phyloP scores from a whole-genome alignment of 2,797 vertebrate genomes.

The Thalassophryne amazonica region DNA sequence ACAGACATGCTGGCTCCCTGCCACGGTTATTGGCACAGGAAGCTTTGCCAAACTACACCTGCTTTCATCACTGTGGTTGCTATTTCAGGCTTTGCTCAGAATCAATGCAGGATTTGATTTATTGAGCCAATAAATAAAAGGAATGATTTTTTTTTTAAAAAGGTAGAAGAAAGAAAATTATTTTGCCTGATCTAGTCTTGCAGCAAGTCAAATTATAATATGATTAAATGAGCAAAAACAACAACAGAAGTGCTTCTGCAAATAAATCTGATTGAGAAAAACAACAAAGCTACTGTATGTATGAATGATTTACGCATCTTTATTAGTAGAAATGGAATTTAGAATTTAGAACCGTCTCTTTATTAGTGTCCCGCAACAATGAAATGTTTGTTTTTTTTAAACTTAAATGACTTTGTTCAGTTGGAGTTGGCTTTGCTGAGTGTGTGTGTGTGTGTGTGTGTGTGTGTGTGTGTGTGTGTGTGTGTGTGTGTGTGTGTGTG shows the following conservation, averaged over 20 bases:
- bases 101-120: background rate
- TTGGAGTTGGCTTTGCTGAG: slow-evolving; percentile 31
- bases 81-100: slow-evolving; percentile 23
- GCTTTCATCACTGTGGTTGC: slow-evolving; percentile 11
- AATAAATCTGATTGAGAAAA: too few relatives aligned
- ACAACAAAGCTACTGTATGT: too few relatives aligned
- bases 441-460: too few relatives aligned
- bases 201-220: slow-evolving; percentile 2
- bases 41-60: slow-evolving; percentile 10
- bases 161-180: background rate
- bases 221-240: background rate
- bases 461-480: too few relatives aligned
- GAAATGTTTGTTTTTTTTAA: too few relatives aligned
- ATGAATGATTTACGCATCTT: too few relatives aligned
- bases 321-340: too few relatives aligned
- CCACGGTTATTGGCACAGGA: slow-evolving; percentile 14
- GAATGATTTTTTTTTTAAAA: too few relatives aligned
- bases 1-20: slow-evolving; percentile 12
- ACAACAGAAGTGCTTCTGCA: background rate
- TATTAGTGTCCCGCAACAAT: too few relatives aligned
- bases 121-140: background rate
- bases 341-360: too few relatives aligned
- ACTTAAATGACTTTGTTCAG: background rate
- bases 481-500: too few relatives aligned
- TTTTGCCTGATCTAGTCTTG: slow-evolving; percentile 4